These are phyloP conservation scores for Anguilla pacifica DNA, from an alignment of 2,797 vertebrate species.

Conservation along the genomic window DNA sequence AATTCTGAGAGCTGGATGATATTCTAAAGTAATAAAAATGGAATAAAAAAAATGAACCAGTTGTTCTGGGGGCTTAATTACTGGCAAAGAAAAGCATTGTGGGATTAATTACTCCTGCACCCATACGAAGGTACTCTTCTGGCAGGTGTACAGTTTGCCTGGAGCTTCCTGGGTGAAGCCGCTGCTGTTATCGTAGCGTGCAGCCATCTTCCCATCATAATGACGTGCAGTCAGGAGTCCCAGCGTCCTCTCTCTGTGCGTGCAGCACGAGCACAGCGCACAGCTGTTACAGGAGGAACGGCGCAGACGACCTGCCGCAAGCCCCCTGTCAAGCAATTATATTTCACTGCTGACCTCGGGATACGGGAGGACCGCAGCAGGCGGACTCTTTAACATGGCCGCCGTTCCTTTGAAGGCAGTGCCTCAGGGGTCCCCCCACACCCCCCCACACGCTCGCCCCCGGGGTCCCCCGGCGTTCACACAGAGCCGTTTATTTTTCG, in stretches of 20 bases:
- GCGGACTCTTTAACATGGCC: background rate
- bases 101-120: slow-evolving; percentile 56
- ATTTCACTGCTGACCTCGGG: slow-evolving; percentile 14
- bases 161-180: slow-evolving; percentile 39
- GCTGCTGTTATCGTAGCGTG: slow-evolving; percentile 31
- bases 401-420: background rate
- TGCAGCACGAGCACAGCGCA: background rate
- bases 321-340: slow-evolving; percentile 16
- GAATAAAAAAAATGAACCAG: slow-evolving; percentile 34
- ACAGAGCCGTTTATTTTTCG: slow-evolving; percentile 30
- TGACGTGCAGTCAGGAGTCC: slow-evolving; percentile 39
- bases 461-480: background rate
- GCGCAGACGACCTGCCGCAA: background rate
- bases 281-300: background rate
- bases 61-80: slow-evolving; percentile 53
- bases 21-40: slow-evolving; percentile 37
- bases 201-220: slow-evolving; percentile 41
- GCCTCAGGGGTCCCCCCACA: background rate
- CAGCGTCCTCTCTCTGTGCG: slow-evolving; percentile 16
- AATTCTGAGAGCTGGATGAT: slow-evolving; percentile 42
- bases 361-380: background rate
- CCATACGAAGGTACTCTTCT: slow-evolving; percentile 44
- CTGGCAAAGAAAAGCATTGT: slow-evolving; percentile 52
- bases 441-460: background rate
- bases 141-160: slow-evolving; percentile 49